Base-by-base conservation (phyloP, 2,888 invertebrate genomes). In the Philaethria dido region DNA sequence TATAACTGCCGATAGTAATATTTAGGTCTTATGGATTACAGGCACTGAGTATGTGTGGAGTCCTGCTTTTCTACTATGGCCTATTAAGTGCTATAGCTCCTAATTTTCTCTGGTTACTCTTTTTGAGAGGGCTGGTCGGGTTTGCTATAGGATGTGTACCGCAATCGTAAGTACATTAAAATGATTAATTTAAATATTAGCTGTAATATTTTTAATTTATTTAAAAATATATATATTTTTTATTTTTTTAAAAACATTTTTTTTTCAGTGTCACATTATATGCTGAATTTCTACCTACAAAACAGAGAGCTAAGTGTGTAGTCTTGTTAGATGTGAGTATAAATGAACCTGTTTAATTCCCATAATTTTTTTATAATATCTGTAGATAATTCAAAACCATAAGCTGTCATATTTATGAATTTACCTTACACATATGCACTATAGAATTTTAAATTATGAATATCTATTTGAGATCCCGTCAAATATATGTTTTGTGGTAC, bases 141-240 rank as follows among this genome's bases (percentile, higher is more conserved):
- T 98, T 99, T 91, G 98, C 98, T 20, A 98, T 99, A 79, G 99
- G 99, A 75, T 98, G 99, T 83, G 98, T 98, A 44, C 98, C 99
- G 63, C 99, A 99, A 89, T 98, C 98, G 98, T 98, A 94, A 96
- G 97, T 33, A 33, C n/a, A n/a, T n/a, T n/a, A n/a, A n/a, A n/a
- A n/a, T n/a, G n/a, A n/a, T n/a, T n/a, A n/a, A n/a, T n/a, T n/a
- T n/a, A n/a, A n/a, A n/a, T n/a, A n/a, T n/a, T n/a, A n/a, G n/a
- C n/a, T n/a, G n/a, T n/a, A n/a, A n/a, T n/a, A n/a, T n/a, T n/a
- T n/a, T n/a, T n/a, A n/a, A n/a, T n/a, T n/a, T n/a, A n/a, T n/a
- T n/a, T n/a, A n/a, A n/a, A n/a, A n/a, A n/a, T n/a, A n/a, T n/a
- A n/a, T n/a, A n/a, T n/a, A 39, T 39, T 39, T 2, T 20, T 57